Evolutionary conservation across 2,113 vertebrate genomes (phyloP), one percentile per base, ranked within the genome.

Genomic region (Esox niger): DNA sequence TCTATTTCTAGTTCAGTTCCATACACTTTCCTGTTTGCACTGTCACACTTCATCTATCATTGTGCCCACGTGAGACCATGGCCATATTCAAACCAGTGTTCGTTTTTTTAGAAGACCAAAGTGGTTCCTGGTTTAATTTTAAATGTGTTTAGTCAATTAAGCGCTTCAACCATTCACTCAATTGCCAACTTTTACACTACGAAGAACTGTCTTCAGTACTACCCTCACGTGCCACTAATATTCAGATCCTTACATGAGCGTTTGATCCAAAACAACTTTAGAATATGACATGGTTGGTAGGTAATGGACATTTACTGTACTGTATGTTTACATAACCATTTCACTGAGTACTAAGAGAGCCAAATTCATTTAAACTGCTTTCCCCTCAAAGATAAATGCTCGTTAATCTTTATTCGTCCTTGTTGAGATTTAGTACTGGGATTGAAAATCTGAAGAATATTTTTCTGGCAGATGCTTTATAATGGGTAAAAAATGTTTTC

Each of bases 231-330:
- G 15, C 11, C 17, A 43, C 13, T 17, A 56, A 57, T 55, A 32
- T 26, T 67, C 29, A 59, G 23, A 35, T 13, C 20, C 46, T 75
- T 75, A 70, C 47, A 56, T 75, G 70, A 66, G 49, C 55, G 27
- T 56, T 54, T 56, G n/a, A 15, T 26, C n/a, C 64, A 31, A 35
- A 60, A 49, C 49, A 78, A 20, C 52, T 38, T 54, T 56, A 56
- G 52, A 55, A 60, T 25, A 46, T 59, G 47, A 29, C 31, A 69
- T 30, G 33, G 23, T 49, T 55, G 62, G 30, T 55, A 60, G 27
- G 68, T 32, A 52, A 25, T 62, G 43, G 30, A 46, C 46, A 60
- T 62, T 33, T 60, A 54, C 31, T 72, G n/a, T n/a, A n/a, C n/a
- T n/a, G n/a, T n/a, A n/a, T n/a, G 9, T 21, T 10, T 8, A 27